These are phyloP conservation scores for Pachydiplax longipennis DNA, from an alignment of 2,888 invertebrate genomes.

Conservation along the genomic window DNA sequence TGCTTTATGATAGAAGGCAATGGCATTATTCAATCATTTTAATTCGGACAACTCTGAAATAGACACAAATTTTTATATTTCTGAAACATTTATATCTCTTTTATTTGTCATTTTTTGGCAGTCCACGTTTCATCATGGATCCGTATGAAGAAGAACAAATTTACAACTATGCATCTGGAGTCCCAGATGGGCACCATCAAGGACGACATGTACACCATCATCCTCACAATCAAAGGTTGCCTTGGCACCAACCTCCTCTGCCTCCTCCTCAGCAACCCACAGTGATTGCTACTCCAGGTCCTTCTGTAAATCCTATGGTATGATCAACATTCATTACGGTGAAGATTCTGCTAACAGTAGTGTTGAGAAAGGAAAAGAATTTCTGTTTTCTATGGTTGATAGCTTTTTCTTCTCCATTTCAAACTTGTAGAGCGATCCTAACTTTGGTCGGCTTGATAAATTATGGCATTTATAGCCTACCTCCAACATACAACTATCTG, in stretches of 20 bases:
- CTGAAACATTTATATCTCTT: too few species aligned
- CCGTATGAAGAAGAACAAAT: constrained; percentile 41
- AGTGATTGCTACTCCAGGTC: constrained; percentile 52
- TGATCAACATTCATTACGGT: background rate
- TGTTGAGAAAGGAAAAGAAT: too few species aligned
- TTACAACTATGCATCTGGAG: constrained; percentile 45
- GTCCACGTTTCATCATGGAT: background rate
- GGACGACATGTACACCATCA: constrained; percentile 47
- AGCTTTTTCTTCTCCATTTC: background rate
- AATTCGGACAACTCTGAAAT: too few species aligned
- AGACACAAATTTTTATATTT: too few species aligned
- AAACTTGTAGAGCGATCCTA: background rate
- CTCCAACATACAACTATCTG: too few species aligned
- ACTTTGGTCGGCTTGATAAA: too few species aligned
- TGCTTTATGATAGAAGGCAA: too few species aligned
- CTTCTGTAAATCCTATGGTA: constrained; percentile 22
- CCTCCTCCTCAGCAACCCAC: constrained; percentile 60
- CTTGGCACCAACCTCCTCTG: constrained; percentile 53
- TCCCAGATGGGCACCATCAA: constrained; percentile 30
- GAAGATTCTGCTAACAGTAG: too few species aligned
- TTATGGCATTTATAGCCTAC: too few species aligned
- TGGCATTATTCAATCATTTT: too few species aligned
- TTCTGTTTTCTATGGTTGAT: background rate
- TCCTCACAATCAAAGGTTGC: constrained; percentile 55
- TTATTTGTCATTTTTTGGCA: background rate